A percentile compares a stretch with the other conserved stretches of the same genome.
Evolutionary conservation across 2,113 vertebrate species (phyloP).

Genomic region (Sylvilagus bachmani): DNA sequence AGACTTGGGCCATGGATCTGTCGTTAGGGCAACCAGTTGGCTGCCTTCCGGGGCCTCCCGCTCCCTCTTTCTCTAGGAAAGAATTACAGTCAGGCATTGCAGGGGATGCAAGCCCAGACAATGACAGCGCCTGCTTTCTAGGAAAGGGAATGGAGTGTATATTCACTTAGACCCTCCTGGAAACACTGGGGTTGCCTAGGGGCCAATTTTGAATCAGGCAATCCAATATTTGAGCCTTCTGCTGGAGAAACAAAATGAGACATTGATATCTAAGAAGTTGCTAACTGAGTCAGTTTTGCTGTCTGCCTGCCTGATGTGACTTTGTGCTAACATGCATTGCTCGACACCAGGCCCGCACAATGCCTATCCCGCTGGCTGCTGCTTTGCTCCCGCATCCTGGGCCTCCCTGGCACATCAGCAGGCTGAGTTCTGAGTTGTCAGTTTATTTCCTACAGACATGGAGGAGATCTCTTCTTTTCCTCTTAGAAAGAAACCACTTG

Average conservation of each 20-base stretch:
- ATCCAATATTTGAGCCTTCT: constrained; percentile 58
- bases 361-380: background rate
- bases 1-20: background rate
- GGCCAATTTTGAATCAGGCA: constrained; percentile 47
- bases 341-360: background rate
- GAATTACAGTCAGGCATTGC: background rate
- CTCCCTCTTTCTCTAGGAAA: background rate
- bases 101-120: constrained; percentile 24
- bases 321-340: background rate
- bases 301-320: background rate
- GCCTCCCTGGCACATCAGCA: background rate
- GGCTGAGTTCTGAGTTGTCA: background rate
- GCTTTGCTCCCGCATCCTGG: background rate
- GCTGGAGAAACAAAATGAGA: constrained; percentile 55
- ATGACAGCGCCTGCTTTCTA: constrained; percentile 51
- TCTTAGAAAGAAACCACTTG: background rate
- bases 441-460: background rate
- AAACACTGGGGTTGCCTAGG: constrained; percentile 25
- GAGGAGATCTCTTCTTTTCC: background rate
- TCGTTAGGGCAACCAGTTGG: background rate
- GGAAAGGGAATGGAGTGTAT: constrained; percentile 30
- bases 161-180: constrained; percentile 20
- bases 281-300: constrained; percentile 32
- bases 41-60: background rate
- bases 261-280: constrained; percentile 61